Conservation (phyloP, 1,140 invertebrate species). For the Lordiphosa clarofinis region DNA sequence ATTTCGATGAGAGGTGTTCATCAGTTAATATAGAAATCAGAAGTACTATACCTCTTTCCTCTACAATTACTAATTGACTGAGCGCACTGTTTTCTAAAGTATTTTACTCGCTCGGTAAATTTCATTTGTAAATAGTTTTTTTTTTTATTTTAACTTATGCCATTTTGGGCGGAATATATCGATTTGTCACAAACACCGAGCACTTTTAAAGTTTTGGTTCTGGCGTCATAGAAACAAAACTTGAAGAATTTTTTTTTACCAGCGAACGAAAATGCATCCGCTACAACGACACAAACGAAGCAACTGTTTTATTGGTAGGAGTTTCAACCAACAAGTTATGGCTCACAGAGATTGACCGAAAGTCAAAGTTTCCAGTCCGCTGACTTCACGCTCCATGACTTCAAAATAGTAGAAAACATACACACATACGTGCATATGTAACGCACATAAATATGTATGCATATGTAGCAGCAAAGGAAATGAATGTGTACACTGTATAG, state of each 20-base stretch:
- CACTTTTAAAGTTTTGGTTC: conserved; percentile 1
- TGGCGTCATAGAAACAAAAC: conserved; percentile 7
- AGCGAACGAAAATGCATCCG: conserved; percentile 3
- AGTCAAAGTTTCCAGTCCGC: conserved; percentile 1
- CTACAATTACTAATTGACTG: conserved; percentile 4
- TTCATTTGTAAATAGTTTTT: conserved; percentile 9
- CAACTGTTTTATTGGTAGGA: conserved; percentile 8
- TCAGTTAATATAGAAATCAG: too few relatives aligned
- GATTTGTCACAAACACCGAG: background rate
- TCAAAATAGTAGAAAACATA: conserved; percentile 1
- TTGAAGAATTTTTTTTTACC: background rate
- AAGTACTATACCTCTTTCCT: conserved; percentile 2
- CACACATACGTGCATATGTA: background rate
- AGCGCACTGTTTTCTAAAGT: background rate
- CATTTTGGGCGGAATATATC: conserved; percentile 3
- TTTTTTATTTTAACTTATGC: background rate
- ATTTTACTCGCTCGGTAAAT: conserved; percentile 6
- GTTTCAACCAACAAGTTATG: background rate
- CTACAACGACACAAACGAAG: conserved; percentile 3
- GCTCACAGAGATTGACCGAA: conserved; percentile 11
- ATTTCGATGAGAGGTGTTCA: too few relatives aligned
- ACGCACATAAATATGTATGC: background rate
- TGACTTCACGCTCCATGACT: conserved; percentile 14
- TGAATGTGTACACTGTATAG: background rate
- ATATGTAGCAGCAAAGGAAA: background rate